Evolutionary conservation across 1,140 invertebrate genomes (phyloP).

Genomic region (Cydia pomonella): DNA sequence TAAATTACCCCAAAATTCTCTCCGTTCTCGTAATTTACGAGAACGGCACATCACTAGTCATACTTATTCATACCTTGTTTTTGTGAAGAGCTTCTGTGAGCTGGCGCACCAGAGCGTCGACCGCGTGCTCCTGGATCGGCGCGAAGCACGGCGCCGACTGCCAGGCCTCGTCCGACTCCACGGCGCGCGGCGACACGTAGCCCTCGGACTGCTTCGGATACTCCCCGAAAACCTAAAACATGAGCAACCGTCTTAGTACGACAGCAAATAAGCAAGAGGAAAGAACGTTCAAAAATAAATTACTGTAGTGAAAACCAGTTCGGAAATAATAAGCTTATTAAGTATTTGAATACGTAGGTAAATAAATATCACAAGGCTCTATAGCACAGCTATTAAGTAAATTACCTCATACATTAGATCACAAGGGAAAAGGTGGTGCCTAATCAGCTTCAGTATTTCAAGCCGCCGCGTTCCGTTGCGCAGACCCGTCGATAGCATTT

Average conservation of each 20-base stretch:
- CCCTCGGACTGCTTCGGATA: constrained; percentile 43
- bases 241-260: background rate
- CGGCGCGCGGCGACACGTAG: constrained; percentile 28
- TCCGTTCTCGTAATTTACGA: too few species aligned
- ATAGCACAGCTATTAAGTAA: too few species aligned
- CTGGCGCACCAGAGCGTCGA: constrained; percentile 78
- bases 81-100: constrained; percentile 69
- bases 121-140: constrained; percentile 75
- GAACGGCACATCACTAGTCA: too few species aligned
- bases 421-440: constrained; percentile 73
- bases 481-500: constrained; percentile 64
- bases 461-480: constrained; percentile 52
- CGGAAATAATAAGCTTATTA: too few species aligned
- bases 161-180: constrained; percentile 35
- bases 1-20: too few species aligned
- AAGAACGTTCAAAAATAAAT: background rate
- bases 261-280: too few species aligned
- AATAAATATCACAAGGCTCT: too few species aligned
- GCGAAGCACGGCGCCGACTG: constrained; percentile 56
- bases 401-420: constrained; percentile 75
- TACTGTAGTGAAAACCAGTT: too few species aligned
- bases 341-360: too few species aligned
- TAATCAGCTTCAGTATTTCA: constrained; percentile 71
- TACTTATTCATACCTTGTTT: constrained; percentile 56
- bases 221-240: constrained; percentile 59